phyloP scores from a whole-genome alignment of 2,888 invertebrate genomes.

The Folsomia candida region DNA sequence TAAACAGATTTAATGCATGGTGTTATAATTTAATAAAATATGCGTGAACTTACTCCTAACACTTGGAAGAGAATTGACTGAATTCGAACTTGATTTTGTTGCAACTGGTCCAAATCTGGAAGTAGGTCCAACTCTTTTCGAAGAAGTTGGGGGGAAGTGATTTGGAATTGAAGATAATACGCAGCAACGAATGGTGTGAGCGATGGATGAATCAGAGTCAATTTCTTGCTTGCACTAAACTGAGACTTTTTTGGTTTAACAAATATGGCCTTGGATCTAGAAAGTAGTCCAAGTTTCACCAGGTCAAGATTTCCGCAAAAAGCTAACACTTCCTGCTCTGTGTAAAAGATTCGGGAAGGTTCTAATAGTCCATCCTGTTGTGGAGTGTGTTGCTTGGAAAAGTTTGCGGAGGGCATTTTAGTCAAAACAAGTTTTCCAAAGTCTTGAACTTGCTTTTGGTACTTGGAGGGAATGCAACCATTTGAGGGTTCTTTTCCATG shows the following conservation, averaged over 20 bases:
- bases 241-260: conserved; percentile 32
- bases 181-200: conserved; percentile 61
- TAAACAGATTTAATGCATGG: conserved; percentile 15
- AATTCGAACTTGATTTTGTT: conserved; percentile 41
- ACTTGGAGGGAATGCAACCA: conserved; percentile 54
- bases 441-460: conserved; percentile 58
- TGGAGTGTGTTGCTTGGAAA: conserved; percentile 38
- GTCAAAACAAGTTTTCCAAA: conserved; percentile 59
- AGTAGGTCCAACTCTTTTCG: conserved; percentile 59
- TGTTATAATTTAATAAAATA: conserved; percentile 36
- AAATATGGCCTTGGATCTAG: conserved; percentile 55
- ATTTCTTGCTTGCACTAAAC: conserved; percentile 35
- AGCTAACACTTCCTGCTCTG: conserved; percentile 58
- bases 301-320: conserved; percentile 54
- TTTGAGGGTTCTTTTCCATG: conserved; percentile 23
- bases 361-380: neutral
- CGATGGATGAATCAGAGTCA: conserved; percentile 58
- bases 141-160: conserved; percentile 58
- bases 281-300: conserved; percentile 52
- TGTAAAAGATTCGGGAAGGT: conserved; percentile 54
- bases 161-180: conserved; percentile 60
- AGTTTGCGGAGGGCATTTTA: conserved; percentile 55
- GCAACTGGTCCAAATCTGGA: conserved; percentile 53
- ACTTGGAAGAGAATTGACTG: conserved; percentile 5
- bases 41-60: too few relatives aligned